Percentiles rank a stretch among this genome's conserved stretches.
Evolutionary conservation across 2,113 vertebrate genomes (phyloP).

Genomic region (Mormoops blainvillei): DNA sequence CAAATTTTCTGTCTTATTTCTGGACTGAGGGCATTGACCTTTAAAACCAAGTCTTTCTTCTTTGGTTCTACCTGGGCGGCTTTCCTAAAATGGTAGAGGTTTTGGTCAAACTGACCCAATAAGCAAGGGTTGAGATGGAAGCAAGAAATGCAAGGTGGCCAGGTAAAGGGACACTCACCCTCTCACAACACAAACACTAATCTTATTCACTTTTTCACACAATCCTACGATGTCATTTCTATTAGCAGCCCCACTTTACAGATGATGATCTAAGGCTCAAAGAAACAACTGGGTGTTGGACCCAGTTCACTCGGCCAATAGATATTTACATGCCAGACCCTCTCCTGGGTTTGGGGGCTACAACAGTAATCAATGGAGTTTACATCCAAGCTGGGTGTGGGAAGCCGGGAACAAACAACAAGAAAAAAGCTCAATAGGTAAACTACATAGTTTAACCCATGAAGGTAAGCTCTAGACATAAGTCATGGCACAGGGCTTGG

Average conservation of each 20-base stretch:
- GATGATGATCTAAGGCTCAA: neutral
- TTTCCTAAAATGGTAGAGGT: neutral
- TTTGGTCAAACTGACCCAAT: neutral
- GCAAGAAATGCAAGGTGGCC: neutral
- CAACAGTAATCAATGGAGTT: neutral
- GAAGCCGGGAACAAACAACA: neutral
- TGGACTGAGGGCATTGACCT: neutral
- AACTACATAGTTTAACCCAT: neutral
- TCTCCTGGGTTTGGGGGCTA: neutral
- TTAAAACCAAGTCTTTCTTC: neutral
- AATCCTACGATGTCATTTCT: neutral
- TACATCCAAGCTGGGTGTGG: neutral
- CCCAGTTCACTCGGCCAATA: neutral
- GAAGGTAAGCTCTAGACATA: neutral
- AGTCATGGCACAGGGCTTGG: neutral
- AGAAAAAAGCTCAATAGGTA: neutral
- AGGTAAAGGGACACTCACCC: neutral
- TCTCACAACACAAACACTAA: neutral
- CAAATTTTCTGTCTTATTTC: neutral
- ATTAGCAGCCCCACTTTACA: neutral
- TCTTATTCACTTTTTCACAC: neutral
- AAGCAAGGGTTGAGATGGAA: neutral
- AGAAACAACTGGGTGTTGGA: neutral
- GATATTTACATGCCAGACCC: neutral
- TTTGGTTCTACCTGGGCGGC: neutral